Evolutionary conservation across 1,140 invertebrate species (phyloP).

Genomic region (Nomia melanderi): DNA sequence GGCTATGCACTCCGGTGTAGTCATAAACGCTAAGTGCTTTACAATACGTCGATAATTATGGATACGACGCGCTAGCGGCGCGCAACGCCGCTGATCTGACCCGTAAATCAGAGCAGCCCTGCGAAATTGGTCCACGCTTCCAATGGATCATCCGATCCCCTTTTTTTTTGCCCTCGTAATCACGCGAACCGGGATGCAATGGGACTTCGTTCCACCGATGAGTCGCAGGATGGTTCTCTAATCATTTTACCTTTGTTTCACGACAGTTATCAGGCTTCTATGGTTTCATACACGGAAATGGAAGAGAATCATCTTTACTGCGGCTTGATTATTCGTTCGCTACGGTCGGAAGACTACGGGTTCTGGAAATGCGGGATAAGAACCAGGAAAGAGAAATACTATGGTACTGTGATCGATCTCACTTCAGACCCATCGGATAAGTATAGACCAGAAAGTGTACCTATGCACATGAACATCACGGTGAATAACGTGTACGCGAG

Average conservation of each 20-base stretch:
- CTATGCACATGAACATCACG: conserved; percentile 7
- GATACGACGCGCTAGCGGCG: conserved; percentile 5
- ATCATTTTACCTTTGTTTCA: background rate
- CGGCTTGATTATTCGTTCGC: conserved; percentile 68
- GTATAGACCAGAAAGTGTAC: background rate
- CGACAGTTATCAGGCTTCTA: background rate
- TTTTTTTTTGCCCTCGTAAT: background rate
- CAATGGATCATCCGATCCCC: background rate
- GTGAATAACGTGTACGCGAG: conserved; percentile 64
- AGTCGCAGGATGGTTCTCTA: no score
- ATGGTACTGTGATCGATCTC: background rate
- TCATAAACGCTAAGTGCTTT: conserved; percentile 52
- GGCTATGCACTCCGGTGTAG: conserved; percentile 40
- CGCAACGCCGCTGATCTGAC: conserved; percentile 15
- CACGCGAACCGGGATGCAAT: no score
- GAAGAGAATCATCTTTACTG: conserved; percentile 41
- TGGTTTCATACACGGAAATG: no score
- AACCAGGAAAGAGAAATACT: conserved; percentile 14
- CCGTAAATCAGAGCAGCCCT: conserved; percentile 24
- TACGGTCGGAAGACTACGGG: conserved; percentile 67
- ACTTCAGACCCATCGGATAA: background rate
- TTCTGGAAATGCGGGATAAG: conserved; percentile 69
- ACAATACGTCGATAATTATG: conserved; percentile 50
- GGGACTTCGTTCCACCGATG: no score
- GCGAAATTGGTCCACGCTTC: conserved; percentile 7